Evolutionary conservation across 2,888 invertebrate genomes (phyloP), one percentile per base, ranked within the genome.

Genomic region (Bugulina stolonifera): DNA sequence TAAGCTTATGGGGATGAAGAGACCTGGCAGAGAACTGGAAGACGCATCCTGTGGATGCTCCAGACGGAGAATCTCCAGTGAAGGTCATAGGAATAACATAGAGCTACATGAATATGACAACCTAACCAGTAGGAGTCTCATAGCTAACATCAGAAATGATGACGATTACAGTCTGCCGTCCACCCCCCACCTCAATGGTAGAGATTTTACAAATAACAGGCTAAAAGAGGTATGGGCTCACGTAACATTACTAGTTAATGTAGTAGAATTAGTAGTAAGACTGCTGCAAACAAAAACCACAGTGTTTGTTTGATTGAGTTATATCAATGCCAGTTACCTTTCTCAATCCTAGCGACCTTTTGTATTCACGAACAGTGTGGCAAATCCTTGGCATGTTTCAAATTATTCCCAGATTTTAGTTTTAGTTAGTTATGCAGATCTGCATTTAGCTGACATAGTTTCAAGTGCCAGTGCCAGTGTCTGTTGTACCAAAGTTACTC

Each of bases 1-100:
- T 79, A 95, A 94, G 90, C 86, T 97, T 80, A 89, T 98, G 84
- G 90, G 96, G 82, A 98, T 99, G 97, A 91, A 91, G 81, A 89
- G 97, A 81, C 98, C 98, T 57, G 64, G 34, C 25, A 34, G 2
- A 32, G 64, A 64, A 2, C 10, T 25, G 32, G n/a, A n/a, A n/a
- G n/a, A n/a, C n/a, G n/a, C n/a, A n/a, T 18, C 29, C 3, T 25
- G 27, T 14, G 32, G 32, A 5, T 22, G 32, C 64, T n/a, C n/a
- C n/a, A 14, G n/a, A 10, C 32, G 3, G 22, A 25, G 64, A 64
- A 23, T 5, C 3, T 22, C 25, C 27, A 32, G 32, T 32, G 27
- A 14, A 27, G 32, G 64, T 18, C 22, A 64, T 10, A 1, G 3
- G 34, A 64, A 18, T 5, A 64, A 14, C 18, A 22, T 64, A 10